Base-by-base conservation (phyloP, 2,113 vertebrate genomes). In the Rattus rattus region DNA sequence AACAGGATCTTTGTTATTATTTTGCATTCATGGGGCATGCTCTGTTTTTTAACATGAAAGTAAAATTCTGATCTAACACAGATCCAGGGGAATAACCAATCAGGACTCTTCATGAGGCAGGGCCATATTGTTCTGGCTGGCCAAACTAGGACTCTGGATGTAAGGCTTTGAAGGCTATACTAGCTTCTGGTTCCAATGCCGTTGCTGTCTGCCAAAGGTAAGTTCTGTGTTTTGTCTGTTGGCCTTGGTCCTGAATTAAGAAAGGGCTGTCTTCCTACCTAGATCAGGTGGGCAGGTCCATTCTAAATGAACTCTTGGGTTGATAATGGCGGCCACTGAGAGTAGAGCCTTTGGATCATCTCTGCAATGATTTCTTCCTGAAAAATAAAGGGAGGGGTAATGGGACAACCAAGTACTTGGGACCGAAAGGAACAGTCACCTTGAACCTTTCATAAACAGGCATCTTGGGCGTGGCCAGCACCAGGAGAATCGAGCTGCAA, bases 1-100 rank as follows among this genome's bases (percentile, higher is more conserved):
- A 88, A 94, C 86, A 79, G 84, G 19, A 88, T 69, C 61, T 89
- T 92, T 77, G 26, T 47, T 89, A 83, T 83, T 36, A 88, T 90
- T 86, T 26, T 87, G 4, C 19, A 72, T 61, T 87, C 26, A 19
- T 76, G 5, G 16, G 12, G 2, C n/a, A 39, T 90, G 88, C 26
- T 65, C 52, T 83, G 79, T 30, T 94, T 95, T 73, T 63, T 22
- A 65, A 87, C 43, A 67, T 24, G 1, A 39, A 84, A n/a, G 3
- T 90, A 92, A 95, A 67, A 91, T 30, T 63, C 36, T 59, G 5
- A 84, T 70, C 39, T 76, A 65, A 92, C 13, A 17, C 14, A 73
- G 36, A 91, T 86, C 28, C 16, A 80, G 39, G 92, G 28, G 7
- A 94, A 67, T 24, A 79, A 39, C 3, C 7, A 69, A 28, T 59